Conservation (phyloP, 1,140 invertebrate genomes). For the Holcopasites calliopsidis region DNA sequence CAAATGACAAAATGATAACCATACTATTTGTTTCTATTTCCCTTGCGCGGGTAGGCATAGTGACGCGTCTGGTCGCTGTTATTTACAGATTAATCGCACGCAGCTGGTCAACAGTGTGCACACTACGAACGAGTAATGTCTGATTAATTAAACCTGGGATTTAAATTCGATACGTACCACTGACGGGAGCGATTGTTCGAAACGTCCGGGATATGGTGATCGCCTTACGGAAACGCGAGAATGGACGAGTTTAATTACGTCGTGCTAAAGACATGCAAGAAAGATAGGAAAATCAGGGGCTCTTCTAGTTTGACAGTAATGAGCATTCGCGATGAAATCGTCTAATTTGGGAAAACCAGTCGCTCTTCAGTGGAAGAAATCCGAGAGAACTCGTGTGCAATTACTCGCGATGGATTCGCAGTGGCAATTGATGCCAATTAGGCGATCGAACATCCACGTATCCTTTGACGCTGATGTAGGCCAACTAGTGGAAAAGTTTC, state of each 20-base stretch:
- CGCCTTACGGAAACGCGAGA: not conserved
- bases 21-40: not conserved
- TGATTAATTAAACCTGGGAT: constrained; percentile 16
- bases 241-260: not conserved
- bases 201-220: not conserved
- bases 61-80: not conserved
- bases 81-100: constrained; percentile 14
- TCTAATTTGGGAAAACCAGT: not conserved
- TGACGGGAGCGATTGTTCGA: no score
- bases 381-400: not conserved
- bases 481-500: not conserved
- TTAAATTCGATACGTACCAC: constrained; percentile 6
- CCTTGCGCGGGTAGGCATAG: no score
- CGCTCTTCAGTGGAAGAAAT: not conserved
- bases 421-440: constrained; percentile 10
- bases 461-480: not conserved
- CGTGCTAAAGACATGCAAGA: not conserved
- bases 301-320: not conserved
- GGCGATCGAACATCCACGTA: not conserved
- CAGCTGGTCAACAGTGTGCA: not conserved
- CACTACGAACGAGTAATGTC: not conserved
- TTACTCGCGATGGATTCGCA: not conserved
- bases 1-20: not conserved
- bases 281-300: not conserved
- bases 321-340: not conserved